phyloP scores from a whole-genome alignment of 2,113 vertebrate genomes.

The Gavia stellata region DNA sequence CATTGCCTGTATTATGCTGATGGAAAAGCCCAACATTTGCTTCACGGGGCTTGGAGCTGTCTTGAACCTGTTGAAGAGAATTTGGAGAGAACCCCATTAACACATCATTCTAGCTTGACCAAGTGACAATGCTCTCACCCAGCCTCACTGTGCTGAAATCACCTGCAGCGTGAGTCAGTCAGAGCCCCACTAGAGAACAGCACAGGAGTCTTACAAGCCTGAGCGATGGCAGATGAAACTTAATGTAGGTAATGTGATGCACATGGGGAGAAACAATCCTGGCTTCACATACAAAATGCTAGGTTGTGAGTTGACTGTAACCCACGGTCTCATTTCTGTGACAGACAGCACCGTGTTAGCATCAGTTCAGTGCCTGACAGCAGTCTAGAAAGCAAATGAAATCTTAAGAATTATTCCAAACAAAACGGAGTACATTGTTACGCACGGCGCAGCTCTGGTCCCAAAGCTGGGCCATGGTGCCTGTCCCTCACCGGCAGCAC shows the following conservation, averaged over 20 bases:
- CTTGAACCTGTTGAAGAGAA: slow-evolving; percentile 76
- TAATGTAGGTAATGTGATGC: not conserved
- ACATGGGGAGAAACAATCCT: not conserved
- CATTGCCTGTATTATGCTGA: not conserved
- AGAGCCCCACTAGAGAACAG: not conserved
- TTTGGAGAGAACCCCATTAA: not conserved
- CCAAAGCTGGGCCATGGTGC: not conserved
- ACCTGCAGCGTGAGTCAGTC: not conserved
- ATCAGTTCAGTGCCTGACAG: not conserved
- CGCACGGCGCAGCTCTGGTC: not conserved
- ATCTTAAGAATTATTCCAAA: not conserved
- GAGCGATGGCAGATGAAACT: not conserved
- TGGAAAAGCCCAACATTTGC: slow-evolving; percentile 60
- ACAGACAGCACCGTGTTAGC: not conserved
- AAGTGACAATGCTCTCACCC: accelerated
- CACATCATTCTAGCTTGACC: accelerated
- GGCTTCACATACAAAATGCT: not conserved
- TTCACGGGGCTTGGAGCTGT: slow-evolving; percentile 46
- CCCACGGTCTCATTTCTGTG: not conserved
- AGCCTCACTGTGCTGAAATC: not conserved
- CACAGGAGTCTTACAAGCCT: not conserved
- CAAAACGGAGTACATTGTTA: not conserved
- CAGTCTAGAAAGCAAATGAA: not conserved
- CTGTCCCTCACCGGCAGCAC: not conserved
- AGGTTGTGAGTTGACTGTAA: not conserved